Base-by-base conservation (phyloP, 2,113 vertebrate species). In the Xenopus borealis region DNA sequence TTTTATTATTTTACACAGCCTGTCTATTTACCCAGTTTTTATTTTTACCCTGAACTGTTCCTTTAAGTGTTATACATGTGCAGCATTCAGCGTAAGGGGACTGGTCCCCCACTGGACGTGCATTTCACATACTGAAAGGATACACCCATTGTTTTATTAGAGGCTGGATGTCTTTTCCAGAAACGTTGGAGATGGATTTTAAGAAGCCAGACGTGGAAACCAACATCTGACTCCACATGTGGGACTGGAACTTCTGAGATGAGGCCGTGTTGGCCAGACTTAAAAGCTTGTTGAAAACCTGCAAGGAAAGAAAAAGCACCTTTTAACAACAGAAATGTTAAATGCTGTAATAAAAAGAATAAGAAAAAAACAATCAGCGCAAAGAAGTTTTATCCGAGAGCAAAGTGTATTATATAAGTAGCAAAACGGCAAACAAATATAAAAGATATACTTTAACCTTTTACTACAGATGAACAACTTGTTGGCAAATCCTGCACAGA, bases 101-200 rank as follows among this genome's bases (percentile, higher is more conserved):
- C 23, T 27, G 23, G 23, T 27, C 23, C 23, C 23, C 2, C 23
- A 27, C 23, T 2, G 23, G 23, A 27, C 23, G 23, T 27, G 23
- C 23, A 27, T 3, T 27, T 27, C 52, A 53, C 52, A 47, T 47
- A 47, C 2, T 47, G 46, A 86, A 27, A 97, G 94, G 97, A 98
- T 98, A 99, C 97, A 99, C 97, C 97, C 97, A 99, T 33, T 99
- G 97, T 78, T 98, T 98, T 91, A 98, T 99, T 88, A 99, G 90
- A 59, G 97, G 97, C 55, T 96, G 95, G 16, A 99, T 99, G 86
- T 99, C 97, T 91, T 99, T 99, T 81, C 97, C 97, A 66, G 97
- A 99, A 78, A 99, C 97, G 27, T 98, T 99, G 79, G 97, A 99
- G 86, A 99, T 99, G 79, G 97, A 98, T 81, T 98, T 99, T 84